phyloP scores from a whole-genome alignment of 2,888 invertebrate genomes.

The Brachyptera risi region DNA sequence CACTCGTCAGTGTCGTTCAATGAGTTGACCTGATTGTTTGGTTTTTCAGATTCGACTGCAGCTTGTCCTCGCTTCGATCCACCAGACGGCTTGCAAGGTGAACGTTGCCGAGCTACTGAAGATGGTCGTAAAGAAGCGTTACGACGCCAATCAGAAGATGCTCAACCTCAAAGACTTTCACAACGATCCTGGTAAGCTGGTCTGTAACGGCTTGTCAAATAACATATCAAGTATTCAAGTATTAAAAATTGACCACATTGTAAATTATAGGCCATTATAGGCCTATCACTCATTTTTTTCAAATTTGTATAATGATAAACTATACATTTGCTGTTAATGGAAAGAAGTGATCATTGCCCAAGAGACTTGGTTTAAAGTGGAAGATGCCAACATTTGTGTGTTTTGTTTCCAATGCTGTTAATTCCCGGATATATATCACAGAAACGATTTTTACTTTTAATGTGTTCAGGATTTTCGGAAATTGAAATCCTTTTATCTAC shows the following conservation, averaged over 20 bases:
- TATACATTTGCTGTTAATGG: too few relatives aligned
- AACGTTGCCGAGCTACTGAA: neutral
- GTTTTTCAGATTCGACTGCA: neutral
- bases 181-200: neutral
- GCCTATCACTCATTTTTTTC: too few relatives aligned
- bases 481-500: neutral
- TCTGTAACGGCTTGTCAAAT: too few relatives aligned
- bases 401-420: too few relatives aligned
- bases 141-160: neutral
- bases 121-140: neutral
- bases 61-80: neutral
- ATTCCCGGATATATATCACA: too few relatives aligned
- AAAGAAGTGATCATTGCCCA: too few relatives aligned
- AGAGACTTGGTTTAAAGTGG: too few relatives aligned
- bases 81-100: neutral
- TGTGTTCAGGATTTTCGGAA: neutral
- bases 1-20: too few relatives aligned
- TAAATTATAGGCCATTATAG: neutral
- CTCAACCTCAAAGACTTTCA: neutral
- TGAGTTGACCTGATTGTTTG: too few relatives aligned
- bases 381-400: too few relatives aligned
- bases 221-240: neutral
- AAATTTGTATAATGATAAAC: too few relatives aligned
- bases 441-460: too few relatives aligned
- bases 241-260: neutral